Conservation (phyloP, 2,888 invertebrate genomes). For the Metallyticus violacea region DNA sequence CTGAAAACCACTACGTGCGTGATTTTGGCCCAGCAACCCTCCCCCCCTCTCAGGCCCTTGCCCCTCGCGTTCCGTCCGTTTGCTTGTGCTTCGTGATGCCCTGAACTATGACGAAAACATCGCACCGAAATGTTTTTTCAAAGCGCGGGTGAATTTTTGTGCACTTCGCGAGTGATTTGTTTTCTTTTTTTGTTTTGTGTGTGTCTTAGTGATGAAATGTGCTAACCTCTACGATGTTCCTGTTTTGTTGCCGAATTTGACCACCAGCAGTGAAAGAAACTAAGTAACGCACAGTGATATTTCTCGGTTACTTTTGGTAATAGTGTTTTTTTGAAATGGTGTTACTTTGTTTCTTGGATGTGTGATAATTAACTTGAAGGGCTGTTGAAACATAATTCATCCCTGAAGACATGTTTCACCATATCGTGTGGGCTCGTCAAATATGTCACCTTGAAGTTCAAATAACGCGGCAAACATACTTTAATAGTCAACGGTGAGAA, state of each 20-base stretch:
- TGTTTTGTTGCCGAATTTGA: no score
- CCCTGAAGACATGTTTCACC: background rate
- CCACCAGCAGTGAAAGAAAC: no score
- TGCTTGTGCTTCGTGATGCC: background rate
- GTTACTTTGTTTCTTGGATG: background rate
- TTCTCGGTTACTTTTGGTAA: no score
- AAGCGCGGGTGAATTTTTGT: no score
- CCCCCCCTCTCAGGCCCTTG: no score
- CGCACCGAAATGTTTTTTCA: no score
- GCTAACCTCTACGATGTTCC: background rate
- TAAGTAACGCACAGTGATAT: no score
- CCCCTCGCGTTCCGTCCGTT: background rate
- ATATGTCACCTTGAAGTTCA: background rate
- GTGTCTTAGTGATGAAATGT: background rate
- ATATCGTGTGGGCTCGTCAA: background rate
- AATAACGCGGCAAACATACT: no score
- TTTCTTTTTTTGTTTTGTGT: background rate
- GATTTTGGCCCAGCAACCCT: background rate
- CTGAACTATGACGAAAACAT: background rate
- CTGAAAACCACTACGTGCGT: background rate
- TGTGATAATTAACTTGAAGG: no score
- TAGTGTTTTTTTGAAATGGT: background rate
- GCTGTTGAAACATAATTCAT: no score
- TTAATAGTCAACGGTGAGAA: no score
- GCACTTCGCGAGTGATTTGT: background rate